Conservation (phyloP, 1,140 invertebrate species). For the Pogonomyrmex californicus region DNA sequence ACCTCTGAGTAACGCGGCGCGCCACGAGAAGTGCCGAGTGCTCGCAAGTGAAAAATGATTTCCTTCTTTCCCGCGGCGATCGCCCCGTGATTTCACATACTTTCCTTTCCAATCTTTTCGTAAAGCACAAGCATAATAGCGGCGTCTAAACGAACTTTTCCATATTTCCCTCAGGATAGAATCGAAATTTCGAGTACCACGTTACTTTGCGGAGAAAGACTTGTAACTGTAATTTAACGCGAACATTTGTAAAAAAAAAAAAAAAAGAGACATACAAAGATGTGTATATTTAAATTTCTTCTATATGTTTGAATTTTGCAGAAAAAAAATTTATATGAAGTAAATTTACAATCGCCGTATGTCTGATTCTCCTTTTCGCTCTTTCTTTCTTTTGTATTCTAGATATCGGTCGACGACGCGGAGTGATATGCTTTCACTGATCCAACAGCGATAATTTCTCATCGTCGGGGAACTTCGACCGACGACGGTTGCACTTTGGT, state of each 20-base stretch:
- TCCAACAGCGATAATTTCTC: slow-evolving; percentile 38
- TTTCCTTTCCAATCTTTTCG: slow-evolving; percentile 34
- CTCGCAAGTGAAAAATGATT: slow-evolving; percentile 36
- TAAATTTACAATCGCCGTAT: neutral
- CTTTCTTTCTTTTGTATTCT: neutral
- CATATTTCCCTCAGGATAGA: neutral
- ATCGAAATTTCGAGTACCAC: neutral
- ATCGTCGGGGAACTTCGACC: slow-evolving; percentile 12
- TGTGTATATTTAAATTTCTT: neutral
- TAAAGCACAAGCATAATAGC: neutral
- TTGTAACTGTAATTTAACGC: neutral
- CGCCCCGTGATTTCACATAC: slow-evolving; percentile 32
- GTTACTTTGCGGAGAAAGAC: neutral
- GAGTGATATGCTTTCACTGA: slow-evolving; percentile 56
- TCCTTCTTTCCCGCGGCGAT: slow-evolving; percentile 35
- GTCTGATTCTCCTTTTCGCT: neutral
- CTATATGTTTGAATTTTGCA: neutral
- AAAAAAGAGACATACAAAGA: neutral
- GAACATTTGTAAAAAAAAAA: neutral
- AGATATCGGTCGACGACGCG: neutral
- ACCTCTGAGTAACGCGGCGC: neutral
- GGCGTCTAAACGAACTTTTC: neutral
- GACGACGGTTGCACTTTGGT: slow-evolving; percentile 31
- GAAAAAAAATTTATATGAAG: neutral
- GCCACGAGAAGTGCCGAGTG: neutral